phyloP scores from a whole-genome alignment of 2,888 invertebrate genomes.

The Hydraecia micacea region DNA sequence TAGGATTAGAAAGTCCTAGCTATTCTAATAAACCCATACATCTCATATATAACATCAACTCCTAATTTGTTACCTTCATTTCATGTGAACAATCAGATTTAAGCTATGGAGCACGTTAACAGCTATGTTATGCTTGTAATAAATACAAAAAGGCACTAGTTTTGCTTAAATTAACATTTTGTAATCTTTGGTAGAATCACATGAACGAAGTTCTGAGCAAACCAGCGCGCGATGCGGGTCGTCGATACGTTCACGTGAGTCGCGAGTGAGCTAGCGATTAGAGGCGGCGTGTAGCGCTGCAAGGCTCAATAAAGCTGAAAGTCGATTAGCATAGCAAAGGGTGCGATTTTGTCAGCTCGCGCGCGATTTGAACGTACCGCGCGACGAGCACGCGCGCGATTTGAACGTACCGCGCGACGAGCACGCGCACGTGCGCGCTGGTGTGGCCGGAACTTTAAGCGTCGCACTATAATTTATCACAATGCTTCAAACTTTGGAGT shows the following conservation, averaged over 20 bases:
- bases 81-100: slow-evolving; percentile 53
- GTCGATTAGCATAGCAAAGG: slow-evolving; percentile 2
- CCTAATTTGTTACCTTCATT: slow-evolving; percentile 34
- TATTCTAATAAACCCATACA: slow-evolving; percentile 47
- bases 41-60: slow-evolving; percentile 35
- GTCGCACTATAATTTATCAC: slow-evolving; percentile 44
- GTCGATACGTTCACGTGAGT: not conserved
- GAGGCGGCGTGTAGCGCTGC: slow-evolving; percentile 12
- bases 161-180: slow-evolving; percentile 63
- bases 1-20: slow-evolving; percentile 51
- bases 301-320: slow-evolving; percentile 34
- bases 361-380: not conserved
- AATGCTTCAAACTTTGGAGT: slow-evolving; percentile 51
- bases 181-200: slow-evolving; percentile 66
- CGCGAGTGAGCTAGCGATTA: not conserved
- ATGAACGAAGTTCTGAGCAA: slow-evolving; percentile 46
- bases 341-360: slow-evolving; percentile 11
- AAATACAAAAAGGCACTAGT: slow-evolving; percentile 64
- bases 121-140: slow-evolving; percentile 54
- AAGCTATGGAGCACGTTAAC: slow-evolving; percentile 51
- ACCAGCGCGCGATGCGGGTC: slow-evolving; percentile 13
- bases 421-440: not conserved
- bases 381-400: not conserved
- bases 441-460: slow-evolving; percentile 36
- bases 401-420: not conserved